phyloP scores from a whole-genome alignment of 2,888 invertebrate genomes.

The Penaeus monodon region DNA sequence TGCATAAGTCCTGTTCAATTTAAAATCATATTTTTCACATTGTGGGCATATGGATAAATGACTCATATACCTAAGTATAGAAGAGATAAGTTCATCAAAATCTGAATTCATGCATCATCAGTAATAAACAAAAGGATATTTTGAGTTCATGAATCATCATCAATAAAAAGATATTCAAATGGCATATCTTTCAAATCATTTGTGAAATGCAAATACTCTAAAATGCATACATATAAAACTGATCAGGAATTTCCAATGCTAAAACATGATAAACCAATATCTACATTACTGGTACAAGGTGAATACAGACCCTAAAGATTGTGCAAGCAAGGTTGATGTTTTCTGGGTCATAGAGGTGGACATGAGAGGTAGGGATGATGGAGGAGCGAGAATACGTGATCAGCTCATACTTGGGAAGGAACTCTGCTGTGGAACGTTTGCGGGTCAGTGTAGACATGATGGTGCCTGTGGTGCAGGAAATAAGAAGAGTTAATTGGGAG shows the following conservation, averaged over 20 bases:
- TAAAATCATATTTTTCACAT: not conserved
- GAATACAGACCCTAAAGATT: constrained; percentile 84
- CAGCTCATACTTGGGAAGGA: constrained; percentile 92
- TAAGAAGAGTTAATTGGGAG: not conserved
- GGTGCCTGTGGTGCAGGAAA: constrained; percentile 70
- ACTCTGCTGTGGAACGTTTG: constrained; percentile 78
- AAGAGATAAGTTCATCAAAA: no score
- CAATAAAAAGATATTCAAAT: no score
- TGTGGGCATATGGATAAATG: no score
- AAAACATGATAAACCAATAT: not conserved
- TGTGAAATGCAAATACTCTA: no score
- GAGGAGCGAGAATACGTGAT: constrained; percentile 88
- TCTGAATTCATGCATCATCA: no score
- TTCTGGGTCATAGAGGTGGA: constrained; percentile 95
- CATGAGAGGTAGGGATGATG: constrained; percentile 91
- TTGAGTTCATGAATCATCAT: no score
- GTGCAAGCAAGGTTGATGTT: constrained; percentile 90
- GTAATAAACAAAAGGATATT: no score
- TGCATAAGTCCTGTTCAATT: constrained; percentile 81
- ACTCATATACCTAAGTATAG: no score
- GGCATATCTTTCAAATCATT: no score
- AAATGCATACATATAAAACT: no score
- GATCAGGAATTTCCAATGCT: no score
- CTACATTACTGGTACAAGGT: constrained; percentile 17
- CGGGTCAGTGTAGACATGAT: constrained; percentile 86